Evolutionary conservation across 2,797 vertebrate genomes (phyloP), one percentile per base, ranked within the genome.

Genomic region (Melanotaenia parkinsoni): DNA sequence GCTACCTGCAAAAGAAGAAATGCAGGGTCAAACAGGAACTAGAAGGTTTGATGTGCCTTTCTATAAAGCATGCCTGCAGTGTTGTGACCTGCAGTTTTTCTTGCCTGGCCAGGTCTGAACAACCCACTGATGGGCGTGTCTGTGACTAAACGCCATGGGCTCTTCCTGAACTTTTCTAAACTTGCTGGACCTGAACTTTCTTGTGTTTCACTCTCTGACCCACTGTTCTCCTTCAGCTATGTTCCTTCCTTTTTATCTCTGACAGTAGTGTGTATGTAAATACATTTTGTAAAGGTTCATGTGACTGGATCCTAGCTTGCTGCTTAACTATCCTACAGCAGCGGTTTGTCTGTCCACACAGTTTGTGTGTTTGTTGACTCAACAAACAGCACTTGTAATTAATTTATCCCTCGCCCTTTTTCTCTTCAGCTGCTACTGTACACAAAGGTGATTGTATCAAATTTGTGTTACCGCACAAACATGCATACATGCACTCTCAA

Each of bases 61-160:
- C 10, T 74, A 45, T 69, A 67, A 28, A 66, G 53, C 57, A 58
- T 74, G 62, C 79, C 85, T 86, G 84, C 72, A 61, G 81, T 70
- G 81, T 71, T 80, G 63, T 88, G 84, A 86, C 86, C 86, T 85
- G 85, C 79, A 72, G 87, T 89, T 83, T 90, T 90, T 91, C 91
- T 88, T 91, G 90, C 89, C 90, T 88, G 89, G 80, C 91, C 92
- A 88, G 89, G 84, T 91, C 84, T 71, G 63, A 84, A 81, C 85
- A 51, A 76, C 80, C 82, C 85, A 79, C 43, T 28, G 68, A 66
- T 74, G 88, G 88, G 89, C 63, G 92, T 91, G 90, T 83, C 80
- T 0, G 24, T 58, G n/a, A 64, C 58, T 76, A 74, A 90, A 79
- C 14, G 69, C 87, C 82, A 76, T 57, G 11, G 81, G 83, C 82